phyloP scores from a whole-genome alignment of 2,113 vertebrate species.

The Chaetura pelagica region DNA sequence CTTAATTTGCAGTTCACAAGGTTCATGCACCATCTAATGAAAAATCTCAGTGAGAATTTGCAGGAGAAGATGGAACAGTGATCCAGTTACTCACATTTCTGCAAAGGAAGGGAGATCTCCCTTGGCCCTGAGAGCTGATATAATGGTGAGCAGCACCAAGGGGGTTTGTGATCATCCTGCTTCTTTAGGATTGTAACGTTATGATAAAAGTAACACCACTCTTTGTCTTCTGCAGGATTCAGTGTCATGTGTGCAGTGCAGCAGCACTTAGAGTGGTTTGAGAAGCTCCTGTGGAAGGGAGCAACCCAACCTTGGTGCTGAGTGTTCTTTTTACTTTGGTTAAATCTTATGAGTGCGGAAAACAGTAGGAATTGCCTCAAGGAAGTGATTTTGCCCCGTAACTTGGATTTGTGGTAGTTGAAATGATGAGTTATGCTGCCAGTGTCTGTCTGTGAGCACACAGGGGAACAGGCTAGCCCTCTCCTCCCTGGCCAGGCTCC shows the following conservation, averaged over 20 bases:
- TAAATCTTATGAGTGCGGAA: background rate
- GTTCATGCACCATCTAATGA: background rate
- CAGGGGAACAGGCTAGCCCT: background rate
- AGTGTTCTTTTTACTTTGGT: background rate
- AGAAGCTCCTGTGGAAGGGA: background rate
- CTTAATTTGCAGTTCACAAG: conserved; percentile 11
- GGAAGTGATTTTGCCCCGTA: background rate
- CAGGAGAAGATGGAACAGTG: background rate
- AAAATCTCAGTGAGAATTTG: background rate
- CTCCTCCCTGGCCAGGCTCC: background rate
- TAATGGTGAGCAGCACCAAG: too few relatives aligned
- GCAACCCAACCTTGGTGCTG: background rate
- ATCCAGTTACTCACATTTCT: background rate
- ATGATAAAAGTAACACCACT: background rate
- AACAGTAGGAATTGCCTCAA: background rate
- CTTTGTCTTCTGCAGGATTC: background rate
- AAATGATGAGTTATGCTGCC: background rate
- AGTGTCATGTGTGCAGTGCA: fast-evolving
- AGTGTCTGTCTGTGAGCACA: background rate
- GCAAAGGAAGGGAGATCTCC: background rate
- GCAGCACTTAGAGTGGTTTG: background rate
- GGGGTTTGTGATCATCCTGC: background rate
- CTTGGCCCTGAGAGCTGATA: background rate
- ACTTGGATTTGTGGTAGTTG: background rate
- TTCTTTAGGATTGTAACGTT: background rate